These are phyloP conservation scores for Paracentrotus lividus DNA, from an alignment of 53 echinoderm and acorn worm genomes.

Conservation along the genomic window DNA sequence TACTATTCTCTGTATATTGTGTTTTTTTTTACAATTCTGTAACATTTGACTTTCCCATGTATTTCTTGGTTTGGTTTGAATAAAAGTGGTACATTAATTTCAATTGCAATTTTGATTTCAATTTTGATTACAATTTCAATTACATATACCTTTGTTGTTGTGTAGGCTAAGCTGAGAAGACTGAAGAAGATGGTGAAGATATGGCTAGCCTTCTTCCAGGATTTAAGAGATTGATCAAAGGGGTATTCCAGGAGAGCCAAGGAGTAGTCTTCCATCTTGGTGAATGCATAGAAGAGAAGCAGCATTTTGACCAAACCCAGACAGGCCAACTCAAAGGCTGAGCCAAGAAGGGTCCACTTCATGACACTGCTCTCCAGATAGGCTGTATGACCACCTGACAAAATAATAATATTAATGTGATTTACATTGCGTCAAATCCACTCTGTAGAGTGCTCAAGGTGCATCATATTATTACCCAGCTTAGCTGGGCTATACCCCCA, in stretches of 20 bases:
- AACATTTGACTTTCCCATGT: too few species aligned
- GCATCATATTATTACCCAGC: too few species aligned
- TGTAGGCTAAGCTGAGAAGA: constrained; percentile 79
- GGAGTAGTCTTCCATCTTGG: constrained; percentile 90
- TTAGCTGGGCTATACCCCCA: too few species aligned
- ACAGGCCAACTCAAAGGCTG: constrained; percentile 91
- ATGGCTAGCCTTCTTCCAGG: constrained; percentile 72
- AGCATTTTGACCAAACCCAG: constrained; percentile 82
- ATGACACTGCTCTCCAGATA: constrained; percentile 87
- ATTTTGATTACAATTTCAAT: background rate
- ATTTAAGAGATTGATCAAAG: constrained; percentile 68
- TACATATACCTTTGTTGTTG: constrained; percentile 70
- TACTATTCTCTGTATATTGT: too few species aligned
- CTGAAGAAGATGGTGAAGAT: constrained; percentile 78
- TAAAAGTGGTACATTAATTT: too few species aligned
- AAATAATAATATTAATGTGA: too few species aligned
- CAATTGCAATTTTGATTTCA: too few species aligned
- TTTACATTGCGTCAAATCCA: too few species aligned
- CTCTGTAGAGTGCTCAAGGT: too few species aligned
- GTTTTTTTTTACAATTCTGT: too few species aligned
- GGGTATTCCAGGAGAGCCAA: constrained; percentile 83
- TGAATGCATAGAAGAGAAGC: constrained; percentile 84
- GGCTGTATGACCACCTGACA: constrained; percentile 88
- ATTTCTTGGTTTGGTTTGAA: too few species aligned
- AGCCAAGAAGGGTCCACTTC: constrained; percentile 84